phyloP scores from a whole-genome alignment of 2,888 invertebrate genomes.

The Callinectes sapidus region DNA sequence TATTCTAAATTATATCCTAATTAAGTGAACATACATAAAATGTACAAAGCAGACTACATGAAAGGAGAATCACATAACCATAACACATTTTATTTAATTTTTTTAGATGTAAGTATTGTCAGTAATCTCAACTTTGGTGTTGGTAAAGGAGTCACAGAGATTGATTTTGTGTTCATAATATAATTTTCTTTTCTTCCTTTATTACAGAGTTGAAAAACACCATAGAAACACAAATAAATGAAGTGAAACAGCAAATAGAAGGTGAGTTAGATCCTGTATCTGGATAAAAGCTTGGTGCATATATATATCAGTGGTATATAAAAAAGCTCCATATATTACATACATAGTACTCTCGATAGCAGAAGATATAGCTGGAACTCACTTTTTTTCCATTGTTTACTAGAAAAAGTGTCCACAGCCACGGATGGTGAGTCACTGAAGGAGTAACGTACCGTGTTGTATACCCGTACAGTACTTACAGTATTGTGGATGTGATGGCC shows the following conservation, averaged over 20 bases:
- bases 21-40: background rate
- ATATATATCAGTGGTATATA: conserved; percentile 41
- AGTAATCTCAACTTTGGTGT: conserved; percentile 7
- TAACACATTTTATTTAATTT: background rate
- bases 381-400: conserved; percentile 46
- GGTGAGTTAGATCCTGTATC: conserved; percentile 80
- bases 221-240: conserved; percentile 97
- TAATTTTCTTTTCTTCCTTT: conserved; percentile 73
- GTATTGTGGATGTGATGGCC: background rate
- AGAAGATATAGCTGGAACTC: background rate
- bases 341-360: background rate
- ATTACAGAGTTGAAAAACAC: conserved; percentile 97
- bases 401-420: conserved; percentile 69
- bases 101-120: conserved; percentile 3
- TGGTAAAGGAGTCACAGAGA: background rate
- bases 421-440: conserved; percentile 67
- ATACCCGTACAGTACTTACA: background rate
- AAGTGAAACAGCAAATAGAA: conserved; percentile 96
- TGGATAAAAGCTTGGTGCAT: background rate
- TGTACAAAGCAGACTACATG: background rate
- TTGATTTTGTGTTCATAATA: conserved; percentile 34
- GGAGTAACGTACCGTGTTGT: background rate
- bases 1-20: conserved; percentile 21
- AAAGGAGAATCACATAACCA: background rate
- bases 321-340: background rate